A percentile compares a stretch with the other conserved stretches of the same genome.
phyloP scores from a whole-genome alignment of 2,113 vertebrate genomes.

The Corythornis vintsioides region DNA sequence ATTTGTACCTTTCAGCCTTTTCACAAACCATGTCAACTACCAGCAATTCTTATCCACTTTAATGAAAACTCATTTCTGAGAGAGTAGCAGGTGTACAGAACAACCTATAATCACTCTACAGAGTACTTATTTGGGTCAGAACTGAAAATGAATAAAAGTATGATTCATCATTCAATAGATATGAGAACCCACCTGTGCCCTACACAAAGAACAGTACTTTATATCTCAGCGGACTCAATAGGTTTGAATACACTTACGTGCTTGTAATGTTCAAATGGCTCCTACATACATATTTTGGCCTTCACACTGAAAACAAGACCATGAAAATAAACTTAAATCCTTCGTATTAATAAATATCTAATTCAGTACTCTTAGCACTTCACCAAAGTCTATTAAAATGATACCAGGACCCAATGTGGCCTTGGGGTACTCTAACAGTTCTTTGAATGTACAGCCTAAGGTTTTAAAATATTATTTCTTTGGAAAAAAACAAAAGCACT shows the following conservation, averaged over 20 bases:
- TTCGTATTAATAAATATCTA: neutral
- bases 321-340: neutral
- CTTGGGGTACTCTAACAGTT: neutral
- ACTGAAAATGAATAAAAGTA: neutral
- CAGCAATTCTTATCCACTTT: neutral
- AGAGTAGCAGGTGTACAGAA: neutral
- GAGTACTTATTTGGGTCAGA: neutral
- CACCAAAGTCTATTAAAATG: neutral
- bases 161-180: constrained; percentile 12
- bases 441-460: neutral
- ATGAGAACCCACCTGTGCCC: neutral
- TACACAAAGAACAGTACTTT: neutral
- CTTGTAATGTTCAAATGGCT: neutral
- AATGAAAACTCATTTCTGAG: neutral
- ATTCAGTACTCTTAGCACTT: neutral
- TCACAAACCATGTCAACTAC: neutral
- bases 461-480: neutral
- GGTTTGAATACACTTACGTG: neutral
- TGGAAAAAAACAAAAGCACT: neutral
- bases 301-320: neutral
- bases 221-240: neutral
- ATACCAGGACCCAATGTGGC: neutral
- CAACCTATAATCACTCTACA: neutral
- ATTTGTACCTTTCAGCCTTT: neutral
- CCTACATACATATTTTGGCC: neutral